Base-by-base conservation (phyloP, 2,113 vertebrate species). In the Rhea pennata region DNA sequence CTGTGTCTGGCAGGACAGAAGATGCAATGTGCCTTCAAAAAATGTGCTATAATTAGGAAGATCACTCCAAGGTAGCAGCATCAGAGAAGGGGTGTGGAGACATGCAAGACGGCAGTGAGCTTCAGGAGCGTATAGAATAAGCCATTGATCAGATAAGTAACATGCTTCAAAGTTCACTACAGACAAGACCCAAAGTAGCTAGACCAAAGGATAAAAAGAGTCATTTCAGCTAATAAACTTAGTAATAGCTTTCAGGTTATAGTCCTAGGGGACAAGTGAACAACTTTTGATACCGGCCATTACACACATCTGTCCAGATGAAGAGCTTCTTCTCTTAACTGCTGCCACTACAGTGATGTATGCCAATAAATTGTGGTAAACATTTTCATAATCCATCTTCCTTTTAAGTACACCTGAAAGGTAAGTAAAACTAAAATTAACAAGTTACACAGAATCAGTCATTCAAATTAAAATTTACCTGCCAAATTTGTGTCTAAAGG, bases 1-100 rank as follows among this genome's bases (percentile, higher is more conserved):
- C 42, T 24, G 46, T 36, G 84, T 79, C 92, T 92, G 91, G 93
- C 88, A 94, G 74, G 67, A 73, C 42, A 81, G 65, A 69, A 22
- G 74, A 79, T 48, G 59, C 19, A 9, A 78, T 48, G 24, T 50
- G 44, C 84, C 91, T 79, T 70, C 66, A 70, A 39, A 92, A 93
- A 84, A 62, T 15, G 29, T 88, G 54, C 74, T 83, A 51, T 51
- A 81, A 71, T 67, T 66, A 83, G 58, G 39, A 87, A 85, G 96
- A 92, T 72, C 59, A 44, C 56, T 90, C 79, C 61, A 76, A 93
- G 78, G 80, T 61, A 89, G 46, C 29, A 73, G 42, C 24, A 6
- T 1, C 21, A 50, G 53, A 84, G 62, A 51, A 70, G 10, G 31
- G 11, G 20, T 9, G 29, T 19, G 24, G n/a, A 91, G 48, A 69